phyloP scores from a whole-genome alignment of 1,140 invertebrate species.

The Panagrolaimus sp. region DNA sequence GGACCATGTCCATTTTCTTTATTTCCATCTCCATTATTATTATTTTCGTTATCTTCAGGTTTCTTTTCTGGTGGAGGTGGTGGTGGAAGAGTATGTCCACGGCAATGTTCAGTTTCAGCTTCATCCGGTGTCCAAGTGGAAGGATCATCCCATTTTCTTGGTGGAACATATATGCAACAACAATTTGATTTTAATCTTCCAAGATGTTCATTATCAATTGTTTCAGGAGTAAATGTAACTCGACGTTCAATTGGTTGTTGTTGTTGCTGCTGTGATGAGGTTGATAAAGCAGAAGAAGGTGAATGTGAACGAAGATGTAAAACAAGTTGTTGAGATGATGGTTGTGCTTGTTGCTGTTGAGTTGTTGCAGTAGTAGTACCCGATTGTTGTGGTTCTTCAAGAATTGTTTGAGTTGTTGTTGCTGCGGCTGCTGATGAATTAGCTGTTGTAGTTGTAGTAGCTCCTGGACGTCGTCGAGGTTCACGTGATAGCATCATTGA shows the following conservation, averaged over 20 bases:
- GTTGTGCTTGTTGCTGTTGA: neutral
- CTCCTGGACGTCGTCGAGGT: neutral
- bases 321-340: constrained; percentile 12
- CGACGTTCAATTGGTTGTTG: constrained; percentile 21
- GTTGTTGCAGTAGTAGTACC: neutral
- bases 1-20: neutral
- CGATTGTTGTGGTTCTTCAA: neutral
- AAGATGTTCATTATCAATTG: constrained; percentile 46
- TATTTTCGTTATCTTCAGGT: neutral
- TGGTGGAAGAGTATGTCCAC: constrained; percentile 45
- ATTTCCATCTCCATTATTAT: neutral
- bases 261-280: neutral
- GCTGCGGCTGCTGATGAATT: neutral
- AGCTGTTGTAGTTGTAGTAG: no score
- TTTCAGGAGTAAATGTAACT: constrained; percentile 38
- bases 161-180: constrained; percentile 49
- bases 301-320: constrained; percentile 34
- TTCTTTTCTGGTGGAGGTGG: constrained; percentile 1
- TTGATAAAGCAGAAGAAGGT: neutral
- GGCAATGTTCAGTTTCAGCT: constrained; percentile 48
- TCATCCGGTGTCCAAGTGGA: constrained; percentile 47
- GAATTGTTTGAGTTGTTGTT: neutral
- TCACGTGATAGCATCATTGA: neutral
- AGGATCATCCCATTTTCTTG: constrained; percentile 47
- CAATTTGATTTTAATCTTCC: constrained; percentile 47